phyloP scores from a whole-genome alignment of 2,797 vertebrate genomes.

The Takifugu rubripes region DNA sequence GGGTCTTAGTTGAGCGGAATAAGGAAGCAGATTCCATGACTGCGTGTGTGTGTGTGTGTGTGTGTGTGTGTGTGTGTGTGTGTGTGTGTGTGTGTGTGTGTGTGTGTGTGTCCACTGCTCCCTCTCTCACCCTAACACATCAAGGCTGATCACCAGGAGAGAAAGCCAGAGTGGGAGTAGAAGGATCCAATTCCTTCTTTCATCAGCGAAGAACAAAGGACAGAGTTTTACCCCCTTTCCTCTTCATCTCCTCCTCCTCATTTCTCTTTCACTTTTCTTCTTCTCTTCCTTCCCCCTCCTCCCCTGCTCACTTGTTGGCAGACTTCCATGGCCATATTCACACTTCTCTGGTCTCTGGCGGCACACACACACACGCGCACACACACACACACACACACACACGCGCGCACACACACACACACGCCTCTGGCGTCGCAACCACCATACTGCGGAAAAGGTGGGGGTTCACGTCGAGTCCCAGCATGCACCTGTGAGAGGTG shows the following conservation, averaged over 20 bases:
- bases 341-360: conserved; percentile 57
- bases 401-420: conserved; percentile 21
- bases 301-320: conserved; percentile 52
- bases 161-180: conserved; percentile 63
- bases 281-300: not conserved
- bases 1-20: conserved; percentile 71
- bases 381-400: conserved; percentile 22
- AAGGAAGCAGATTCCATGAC: conserved; percentile 39
- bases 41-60: conserved; percentile 15
- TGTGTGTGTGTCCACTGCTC: conserved; percentile 29
- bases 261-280: conserved; percentile 6
- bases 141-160: conserved; percentile 64
- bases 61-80: conserved; percentile 28
- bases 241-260: conserved; percentile 25
- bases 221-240: conserved; percentile 37
- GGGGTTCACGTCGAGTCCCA: conserved; percentile 36
- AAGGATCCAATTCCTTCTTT: conserved; percentile 69
- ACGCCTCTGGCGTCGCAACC: conserved; percentile 24
- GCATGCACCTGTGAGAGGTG: conserved; percentile 37
- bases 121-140: conserved; percentile 60
- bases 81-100: conserved; percentile 26
- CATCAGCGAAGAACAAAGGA: conserved; percentile 72
- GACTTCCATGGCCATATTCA: conserved; percentile 68
- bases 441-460: conserved; percentile 50
- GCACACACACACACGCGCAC: conserved; percentile 19